These are phyloP conservation scores for Muricea muricata DNA, from an alignment of 92 coral and sea anemone species.

Conservation along the genomic window DNA sequence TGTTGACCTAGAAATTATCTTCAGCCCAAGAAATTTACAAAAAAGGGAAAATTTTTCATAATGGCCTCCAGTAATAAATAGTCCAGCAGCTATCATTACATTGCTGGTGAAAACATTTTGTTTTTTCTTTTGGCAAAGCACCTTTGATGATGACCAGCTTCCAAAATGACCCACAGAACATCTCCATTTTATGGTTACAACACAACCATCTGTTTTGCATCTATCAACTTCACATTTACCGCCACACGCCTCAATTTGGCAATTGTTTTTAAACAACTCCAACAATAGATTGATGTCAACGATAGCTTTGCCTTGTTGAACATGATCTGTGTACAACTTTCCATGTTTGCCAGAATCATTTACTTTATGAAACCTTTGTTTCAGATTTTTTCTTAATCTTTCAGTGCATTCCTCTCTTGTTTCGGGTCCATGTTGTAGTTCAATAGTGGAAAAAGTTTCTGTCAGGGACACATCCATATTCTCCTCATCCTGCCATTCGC, in stretches of 20 bases:
- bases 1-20: conserved; percentile 35
- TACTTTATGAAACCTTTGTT: too few relatives aligned
- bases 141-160: conserved; percentile 35
- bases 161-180: conserved; percentile 57
- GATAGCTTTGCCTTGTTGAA: not conserved
- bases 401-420: not conserved
- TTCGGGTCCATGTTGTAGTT: not conserved
- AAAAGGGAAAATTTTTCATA: conserved; percentile 44
- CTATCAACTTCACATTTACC: too few relatives aligned
- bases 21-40: conserved; percentile 23
- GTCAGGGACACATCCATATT: too few relatives aligned
- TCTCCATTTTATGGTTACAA: conserved; percentile 25
- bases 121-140: conserved; percentile 35
- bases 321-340: too few relatives aligned
- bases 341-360: too few relatives aligned
- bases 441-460: too few relatives aligned
- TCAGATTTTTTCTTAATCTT: too few relatives aligned
- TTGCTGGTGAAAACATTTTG: conserved; percentile 34
- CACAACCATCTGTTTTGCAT: conserved; percentile 29
- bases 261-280: too few relatives aligned
- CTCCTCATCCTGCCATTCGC: too few relatives aligned
- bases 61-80: conserved; percentile 49
- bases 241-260: too few relatives aligned
- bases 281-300: too few relatives aligned
- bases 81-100: conserved; percentile 51